Percentiles rank a stretch among this genome's conserved stretches.
Evolutionary conservation across 2,888 invertebrate genomes (phyloP).

Genomic region (Athetis lepigone): DNA sequence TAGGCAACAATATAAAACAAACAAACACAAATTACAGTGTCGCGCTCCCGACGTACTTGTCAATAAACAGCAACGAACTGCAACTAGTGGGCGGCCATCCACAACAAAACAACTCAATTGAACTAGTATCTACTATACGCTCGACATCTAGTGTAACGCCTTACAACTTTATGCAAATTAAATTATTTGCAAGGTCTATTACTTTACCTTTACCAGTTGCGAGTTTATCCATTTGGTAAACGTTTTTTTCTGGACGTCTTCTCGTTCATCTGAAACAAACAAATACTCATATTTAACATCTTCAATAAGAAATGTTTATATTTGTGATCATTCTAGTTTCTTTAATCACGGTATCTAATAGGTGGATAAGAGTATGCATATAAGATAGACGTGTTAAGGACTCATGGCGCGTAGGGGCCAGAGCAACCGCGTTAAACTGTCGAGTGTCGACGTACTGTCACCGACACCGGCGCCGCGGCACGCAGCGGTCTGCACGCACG

Average conservation of each 20-base stretch:
- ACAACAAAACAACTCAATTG: constrained; percentile 35
- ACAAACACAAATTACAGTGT: too few relatives aligned
- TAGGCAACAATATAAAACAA: too few relatives aligned
- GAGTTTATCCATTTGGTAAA: constrained; percentile 98
- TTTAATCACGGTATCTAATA: not conserved
- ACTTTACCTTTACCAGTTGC: constrained; percentile 94
- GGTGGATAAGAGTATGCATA: not conserved
- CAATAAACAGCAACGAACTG: not conserved
- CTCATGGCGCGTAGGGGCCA: not conserved
- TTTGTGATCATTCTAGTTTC: not conserved
- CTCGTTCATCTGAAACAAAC: constrained; percentile 95
- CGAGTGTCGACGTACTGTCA: constrained; percentile 20
- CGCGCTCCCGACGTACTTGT: not conserved
- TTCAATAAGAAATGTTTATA: not conserved
- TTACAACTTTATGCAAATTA: constrained; percentile 19
- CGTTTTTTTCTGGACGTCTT: constrained; percentile 98
- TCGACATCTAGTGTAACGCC: constrained; percentile 16
- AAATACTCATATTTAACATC: constrained; percentile 25
- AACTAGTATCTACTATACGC: constrained; percentile 23
- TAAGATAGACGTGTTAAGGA: constrained; percentile 1
- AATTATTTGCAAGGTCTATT: not conserved
- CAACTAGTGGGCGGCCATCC: not conserved
- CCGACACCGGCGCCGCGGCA: constrained; percentile 3
- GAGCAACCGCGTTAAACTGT: not conserved
- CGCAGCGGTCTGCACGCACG: constrained; percentile 58